Base-by-base conservation (phyloP, 2,797 vertebrate genomes). In the Aphelocoma californica region DNA sequence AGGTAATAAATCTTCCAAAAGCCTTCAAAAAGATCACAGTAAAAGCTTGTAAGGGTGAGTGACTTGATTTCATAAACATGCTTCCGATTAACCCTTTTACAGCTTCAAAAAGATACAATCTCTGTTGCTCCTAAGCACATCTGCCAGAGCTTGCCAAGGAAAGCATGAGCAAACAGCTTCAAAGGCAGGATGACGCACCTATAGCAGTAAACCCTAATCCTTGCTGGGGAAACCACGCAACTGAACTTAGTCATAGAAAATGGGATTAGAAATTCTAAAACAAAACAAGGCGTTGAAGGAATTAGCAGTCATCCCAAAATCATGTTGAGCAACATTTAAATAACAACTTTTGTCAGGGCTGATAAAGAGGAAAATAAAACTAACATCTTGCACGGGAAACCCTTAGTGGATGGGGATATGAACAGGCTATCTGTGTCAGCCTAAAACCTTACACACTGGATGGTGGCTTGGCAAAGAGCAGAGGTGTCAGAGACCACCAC, bases 101-200 rank as follows among this genome's bases (percentile, higher is more conserved):
- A 82, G 77, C 60, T 77, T 74, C 65, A n/a, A 47, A 80, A 84
- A 90, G 94, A 95, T 89, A 91, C 0, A 0, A 96, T 95, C 95
- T 92, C 56, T 71, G n/a, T 57, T 90, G 60, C 34, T 94, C 83
- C 67, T 72, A 60, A 88, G 90, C 45, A 18, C 17, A 50, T 84
- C 86, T 95, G 89, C 82, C 70, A 69, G 62, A 82, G 64, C 90
- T 80, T 93, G 94, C 95, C 95, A 94, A 96, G 45, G 91, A 93
- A 95, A 97, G 86, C 91, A 92, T 85, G 71, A 96, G 90, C 94
- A 93, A 94, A 86, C 93, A 90, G 88, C 96, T 96, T 97, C 96
- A 96, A 96, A 96, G 90, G 91, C 86, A 77, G 73, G 80, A 84
- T 95, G 91, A 96, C 81, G 74, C 84, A 94, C 90, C 90, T 88